These are phyloP conservation scores for Calcarius lapponicus DNA, from an alignment of 2,797 vertebrate species.

Conservation along the genomic window DNA sequence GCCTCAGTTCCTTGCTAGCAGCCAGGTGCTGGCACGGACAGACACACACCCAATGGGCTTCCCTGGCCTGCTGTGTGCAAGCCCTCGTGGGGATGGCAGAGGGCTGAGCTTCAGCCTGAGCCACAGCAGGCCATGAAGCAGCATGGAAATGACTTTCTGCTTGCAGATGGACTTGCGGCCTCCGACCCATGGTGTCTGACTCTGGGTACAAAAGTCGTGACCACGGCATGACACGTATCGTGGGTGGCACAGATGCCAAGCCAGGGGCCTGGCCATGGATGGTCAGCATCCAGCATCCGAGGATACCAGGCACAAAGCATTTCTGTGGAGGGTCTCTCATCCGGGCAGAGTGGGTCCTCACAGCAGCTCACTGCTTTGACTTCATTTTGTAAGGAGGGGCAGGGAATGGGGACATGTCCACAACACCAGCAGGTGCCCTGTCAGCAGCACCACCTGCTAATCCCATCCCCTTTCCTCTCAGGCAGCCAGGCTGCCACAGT, in stretches of 20 bases:
- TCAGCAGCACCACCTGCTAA: no score
- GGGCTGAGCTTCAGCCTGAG: not conserved
- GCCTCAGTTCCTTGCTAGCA: no score
- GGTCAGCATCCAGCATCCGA: not conserved
- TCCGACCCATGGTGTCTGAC: not conserved
- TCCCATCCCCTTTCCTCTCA: not conserved
- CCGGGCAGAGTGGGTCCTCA: no score
- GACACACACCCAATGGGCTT: no score
- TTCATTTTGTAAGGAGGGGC: no score
- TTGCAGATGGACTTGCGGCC: not conserved
- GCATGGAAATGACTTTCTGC: not conserved
- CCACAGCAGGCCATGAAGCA: not conserved
- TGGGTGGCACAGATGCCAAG: not conserved
- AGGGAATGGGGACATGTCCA: not conserved
- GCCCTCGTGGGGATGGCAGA: not conserved
- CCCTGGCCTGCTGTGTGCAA: not conserved
- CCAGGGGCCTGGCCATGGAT: not conserved
- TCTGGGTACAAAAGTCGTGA: not conserved
- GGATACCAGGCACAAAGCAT: no score
- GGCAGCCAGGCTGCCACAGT: not conserved
- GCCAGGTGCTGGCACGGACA: not conserved
- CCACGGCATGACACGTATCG: accelerated
- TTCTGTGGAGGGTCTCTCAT: no score
- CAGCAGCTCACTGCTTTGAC: no score
- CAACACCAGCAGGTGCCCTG: not conserved